Evolutionary conservation across 2,888 invertebrate genomes (phyloP).

Genomic region (Ophion obscuratus): DNA sequence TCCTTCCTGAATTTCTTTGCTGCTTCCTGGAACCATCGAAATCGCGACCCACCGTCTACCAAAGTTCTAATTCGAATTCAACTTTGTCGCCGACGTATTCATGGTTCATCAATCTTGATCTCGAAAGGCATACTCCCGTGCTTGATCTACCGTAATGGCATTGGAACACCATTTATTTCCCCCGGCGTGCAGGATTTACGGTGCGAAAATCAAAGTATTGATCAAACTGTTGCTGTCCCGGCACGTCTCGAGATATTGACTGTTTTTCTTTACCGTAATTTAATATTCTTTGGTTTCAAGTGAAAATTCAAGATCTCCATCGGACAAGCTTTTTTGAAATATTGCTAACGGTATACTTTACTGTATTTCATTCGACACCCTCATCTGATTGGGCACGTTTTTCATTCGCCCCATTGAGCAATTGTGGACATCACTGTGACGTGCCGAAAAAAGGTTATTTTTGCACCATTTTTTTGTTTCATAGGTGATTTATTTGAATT

Average conservation of each 20-base stretch:
- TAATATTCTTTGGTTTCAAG: not conserved
- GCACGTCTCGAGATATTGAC: not conserved
- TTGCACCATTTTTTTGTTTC: too few species aligned
- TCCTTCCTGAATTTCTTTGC: not conserved
- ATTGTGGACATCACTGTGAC: too few species aligned
- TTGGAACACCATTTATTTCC: slow-evolving; percentile 24
- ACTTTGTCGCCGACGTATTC: slow-evolving; percentile 17
- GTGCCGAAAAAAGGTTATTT: too few species aligned
- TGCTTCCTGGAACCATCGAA: not conserved
- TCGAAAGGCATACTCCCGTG: slow-evolving; percentile 14
- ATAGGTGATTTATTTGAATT: too few species aligned
- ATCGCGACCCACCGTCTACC: not conserved
- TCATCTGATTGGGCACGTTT: too few species aligned
- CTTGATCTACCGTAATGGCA: slow-evolving; percentile 25
- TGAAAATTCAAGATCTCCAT: not conserved
- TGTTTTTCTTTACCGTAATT: not conserved
- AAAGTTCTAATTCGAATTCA: slow-evolving; percentile 2
- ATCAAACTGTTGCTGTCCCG: not conserved
- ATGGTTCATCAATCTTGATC: slow-evolving; percentile 34
- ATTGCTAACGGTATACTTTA: not conserved
- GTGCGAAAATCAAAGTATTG: slow-evolving; percentile 6
- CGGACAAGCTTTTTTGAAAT: not conserved
- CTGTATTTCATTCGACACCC: too few species aligned
- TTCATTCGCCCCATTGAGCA: too few species aligned
- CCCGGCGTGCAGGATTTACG: slow-evolving; percentile 6